These are phyloP conservation scores for Octodonta nipae DNA, from an alignment of 2,888 invertebrate species.

Conservation along the genomic window DNA sequence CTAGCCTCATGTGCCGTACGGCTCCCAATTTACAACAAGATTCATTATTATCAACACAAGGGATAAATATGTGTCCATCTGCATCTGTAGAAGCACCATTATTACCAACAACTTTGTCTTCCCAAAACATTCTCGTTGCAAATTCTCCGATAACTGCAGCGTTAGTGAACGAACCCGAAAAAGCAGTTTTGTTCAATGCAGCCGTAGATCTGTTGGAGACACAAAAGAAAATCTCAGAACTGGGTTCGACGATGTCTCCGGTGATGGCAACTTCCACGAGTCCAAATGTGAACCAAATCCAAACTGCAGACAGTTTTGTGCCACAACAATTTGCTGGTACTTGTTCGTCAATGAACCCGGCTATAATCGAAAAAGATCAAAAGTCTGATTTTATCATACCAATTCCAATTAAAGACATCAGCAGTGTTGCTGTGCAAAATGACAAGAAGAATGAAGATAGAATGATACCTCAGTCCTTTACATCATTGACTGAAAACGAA, in stretches of 20 bases:
- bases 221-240: constrained; percentile 44
- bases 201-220: constrained; percentile 58
- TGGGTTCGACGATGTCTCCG: constrained; percentile 15
- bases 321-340: constrained; percentile 10
- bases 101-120: constrained; percentile 12
- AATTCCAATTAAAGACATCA: constrained; percentile 24
- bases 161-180: constrained; percentile 47
- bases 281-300: constrained; percentile 14
- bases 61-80: constrained; percentile 20
- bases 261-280: constrained; percentile 6
- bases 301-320: constrained; percentile 17
- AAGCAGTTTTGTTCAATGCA: constrained; percentile 63
- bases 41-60: constrained; percentile 16
- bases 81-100: constrained; percentile 22
- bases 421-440: constrained; percentile 22
- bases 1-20: constrained; percentile 43
- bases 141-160: constrained; percentile 11
- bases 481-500: constrained; percentile 77
- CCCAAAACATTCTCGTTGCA: constrained; percentile 9
- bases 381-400: constrained; percentile 21
- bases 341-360: constrained; percentile 8
- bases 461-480: constrained; percentile 59
- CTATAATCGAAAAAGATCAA: constrained; percentile 12
- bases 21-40: constrained; percentile 20
- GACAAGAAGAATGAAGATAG: constrained; percentile 36